Conservation (phyloP, 2,113 vertebrate species). For the Indicator maculatus region DNA sequence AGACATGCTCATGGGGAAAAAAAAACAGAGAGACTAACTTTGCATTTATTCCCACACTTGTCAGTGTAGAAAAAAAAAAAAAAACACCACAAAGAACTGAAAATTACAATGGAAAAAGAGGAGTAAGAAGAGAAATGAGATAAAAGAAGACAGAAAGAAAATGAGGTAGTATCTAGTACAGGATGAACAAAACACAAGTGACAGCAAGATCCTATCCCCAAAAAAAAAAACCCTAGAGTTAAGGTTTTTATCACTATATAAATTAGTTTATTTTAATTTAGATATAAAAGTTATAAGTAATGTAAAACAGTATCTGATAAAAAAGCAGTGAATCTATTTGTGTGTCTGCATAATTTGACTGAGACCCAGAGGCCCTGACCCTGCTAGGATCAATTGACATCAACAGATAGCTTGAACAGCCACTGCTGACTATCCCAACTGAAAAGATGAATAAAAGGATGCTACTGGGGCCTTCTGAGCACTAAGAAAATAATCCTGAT, state of each 20-base stretch:
- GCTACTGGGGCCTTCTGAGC: neutral
- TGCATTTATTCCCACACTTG: neutral
- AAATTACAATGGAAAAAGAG: neutral
- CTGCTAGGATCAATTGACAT: neutral
- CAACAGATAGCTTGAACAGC: neutral
- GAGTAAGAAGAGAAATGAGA: neutral
- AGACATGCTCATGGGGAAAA: neutral
- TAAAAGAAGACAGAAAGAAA: neutral
- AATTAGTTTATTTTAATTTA: constrained; percentile 76
- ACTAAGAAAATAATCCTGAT: neutral
- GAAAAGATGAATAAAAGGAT: neutral
- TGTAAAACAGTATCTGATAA: constrained; percentile 42
- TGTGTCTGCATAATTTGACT: neutral
- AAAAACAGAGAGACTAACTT: neutral
- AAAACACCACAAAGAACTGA: neutral
- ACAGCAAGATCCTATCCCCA: neutral
- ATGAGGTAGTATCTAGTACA: neutral
- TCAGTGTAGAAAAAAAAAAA: neutral
- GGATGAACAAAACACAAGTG: neutral
- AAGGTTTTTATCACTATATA: constrained; percentile 48
- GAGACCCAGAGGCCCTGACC: neutral
- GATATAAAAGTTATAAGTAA: constrained; percentile 75
- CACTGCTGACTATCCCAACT: neutral
- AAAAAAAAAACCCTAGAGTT: neutral
- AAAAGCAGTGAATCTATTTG: neutral